Conservation (phyloP, 2,113 vertebrate genomes). For the Nibea albiflora region DNA sequence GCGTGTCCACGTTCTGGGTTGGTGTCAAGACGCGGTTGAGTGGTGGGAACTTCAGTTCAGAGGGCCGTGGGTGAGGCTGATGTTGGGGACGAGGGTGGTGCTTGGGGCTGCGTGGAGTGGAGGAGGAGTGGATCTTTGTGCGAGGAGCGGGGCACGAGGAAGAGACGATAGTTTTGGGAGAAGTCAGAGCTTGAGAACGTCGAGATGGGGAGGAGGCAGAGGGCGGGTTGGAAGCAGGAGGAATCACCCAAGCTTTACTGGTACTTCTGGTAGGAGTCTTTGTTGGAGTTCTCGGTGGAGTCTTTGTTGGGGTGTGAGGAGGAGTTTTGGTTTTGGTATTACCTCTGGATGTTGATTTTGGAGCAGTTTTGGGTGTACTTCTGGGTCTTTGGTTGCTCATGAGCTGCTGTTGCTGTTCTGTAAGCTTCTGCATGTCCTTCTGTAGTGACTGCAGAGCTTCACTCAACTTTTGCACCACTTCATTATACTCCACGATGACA, state of each 20-base stretch:
- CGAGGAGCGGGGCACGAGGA: constrained; percentile 78
- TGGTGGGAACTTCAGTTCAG: constrained; percentile 88
- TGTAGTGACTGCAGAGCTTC: constrained; percentile 89
- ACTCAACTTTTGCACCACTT: constrained; percentile 90
- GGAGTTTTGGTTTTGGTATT: constrained; percentile 56
- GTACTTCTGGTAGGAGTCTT: constrained; percentile 62
- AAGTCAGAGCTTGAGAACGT: constrained; percentile 65
- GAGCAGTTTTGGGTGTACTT: constrained; percentile 55
- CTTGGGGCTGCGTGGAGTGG: constrained; percentile 85
- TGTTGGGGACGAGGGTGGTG: constrained; percentile 70
- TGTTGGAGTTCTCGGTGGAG: constrained; percentile 67
- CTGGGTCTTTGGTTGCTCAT: constrained; percentile 84
- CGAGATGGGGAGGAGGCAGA: constrained; percentile 72
- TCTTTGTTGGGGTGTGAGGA: constrained; percentile 70
- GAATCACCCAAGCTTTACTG: constrained; percentile 85
- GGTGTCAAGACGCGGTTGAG: constrained; percentile 88
- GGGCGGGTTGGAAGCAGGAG: constrained; percentile 46
- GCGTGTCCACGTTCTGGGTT: constrained; percentile 89
- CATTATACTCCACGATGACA: constrained; percentile 87
- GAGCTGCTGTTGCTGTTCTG: constrained; percentile 91
- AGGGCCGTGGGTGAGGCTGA: constrained; percentile 81
- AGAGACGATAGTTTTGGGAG: constrained; percentile 71
- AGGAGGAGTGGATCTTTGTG: constrained; percentile 77
- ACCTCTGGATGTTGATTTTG: constrained; percentile 40
- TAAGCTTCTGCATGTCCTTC: constrained; percentile 92